A percentile compares a stretch with the other conserved stretches of the same genome.
phyloP scores from a whole-genome alignment of 2,113 vertebrate genomes.

The Hippocampus barbouri region DNA sequence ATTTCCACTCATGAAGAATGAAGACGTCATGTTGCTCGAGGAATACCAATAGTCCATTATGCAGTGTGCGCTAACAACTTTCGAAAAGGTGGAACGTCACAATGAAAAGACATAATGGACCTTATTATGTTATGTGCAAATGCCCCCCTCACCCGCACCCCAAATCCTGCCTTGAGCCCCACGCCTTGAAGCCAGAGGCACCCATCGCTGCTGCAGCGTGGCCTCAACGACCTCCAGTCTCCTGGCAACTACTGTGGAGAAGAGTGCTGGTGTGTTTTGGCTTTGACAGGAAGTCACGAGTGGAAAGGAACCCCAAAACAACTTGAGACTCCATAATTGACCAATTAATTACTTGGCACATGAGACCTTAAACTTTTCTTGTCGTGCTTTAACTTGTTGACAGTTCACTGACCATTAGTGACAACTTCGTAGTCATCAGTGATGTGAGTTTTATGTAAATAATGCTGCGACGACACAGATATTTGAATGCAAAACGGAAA shows the following conservation, averaged over 20 bases:
- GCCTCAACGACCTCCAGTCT: conserved; percentile 64
- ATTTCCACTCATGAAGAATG: conserved; percentile 11
- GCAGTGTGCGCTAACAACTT: conserved; percentile 39
- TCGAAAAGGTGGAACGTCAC: conserved; percentile 29
- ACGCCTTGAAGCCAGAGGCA: conserved; percentile 50
- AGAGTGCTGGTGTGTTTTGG: conserved; percentile 43
- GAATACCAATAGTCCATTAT: conserved; percentile 33
- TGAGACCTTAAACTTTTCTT: too few relatives aligned
- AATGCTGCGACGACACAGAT: too few relatives aligned
- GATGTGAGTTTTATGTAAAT: too few relatives aligned
- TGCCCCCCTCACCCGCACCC: conserved; percentile 17
- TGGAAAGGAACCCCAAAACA: conserved; percentile 37
- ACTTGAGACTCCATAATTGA: conserved; percentile 31
- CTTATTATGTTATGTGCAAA: conserved; percentile 54
- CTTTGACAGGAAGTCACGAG: conserved; percentile 50
- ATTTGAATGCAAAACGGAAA: too few relatives aligned
- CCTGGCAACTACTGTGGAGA: conserved; percentile 58
- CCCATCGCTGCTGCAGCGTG: conserved; percentile 51
- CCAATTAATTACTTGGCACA: conserved; percentile 5
- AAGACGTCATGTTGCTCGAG: conserved; percentile 12
- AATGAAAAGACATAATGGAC: conserved; percentile 47
- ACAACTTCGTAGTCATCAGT: too few relatives aligned
- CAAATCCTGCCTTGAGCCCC: conserved; percentile 45
- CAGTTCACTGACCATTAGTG: too few relatives aligned
- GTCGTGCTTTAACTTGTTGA: too few relatives aligned